Conservation (phyloP, 2,888 invertebrate species). For the Drosophila melanosoma region DNA sequence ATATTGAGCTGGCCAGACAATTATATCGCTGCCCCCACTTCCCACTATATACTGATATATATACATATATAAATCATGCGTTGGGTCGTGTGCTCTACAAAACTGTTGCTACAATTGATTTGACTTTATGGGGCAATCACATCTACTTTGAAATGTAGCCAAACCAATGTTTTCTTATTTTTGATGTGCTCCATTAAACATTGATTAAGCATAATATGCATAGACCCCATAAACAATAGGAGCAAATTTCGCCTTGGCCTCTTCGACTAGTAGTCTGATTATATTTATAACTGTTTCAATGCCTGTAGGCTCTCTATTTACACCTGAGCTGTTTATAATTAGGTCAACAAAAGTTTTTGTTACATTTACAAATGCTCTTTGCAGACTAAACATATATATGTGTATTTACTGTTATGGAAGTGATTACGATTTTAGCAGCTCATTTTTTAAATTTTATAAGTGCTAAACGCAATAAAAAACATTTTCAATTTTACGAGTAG, state of each 20-base stretch:
- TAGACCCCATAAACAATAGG: background rate
- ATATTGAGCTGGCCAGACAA: constrained; percentile 28
- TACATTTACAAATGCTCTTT: constrained; percentile 36
- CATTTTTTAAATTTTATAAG: constrained; percentile 12
- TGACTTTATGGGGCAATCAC: constrained; percentile 56
- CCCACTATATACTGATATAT: background rate
- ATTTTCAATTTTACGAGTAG: background rate
- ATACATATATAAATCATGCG: background rate
- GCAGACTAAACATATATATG: constrained; percentile 4
- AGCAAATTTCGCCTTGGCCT: constrained; percentile 7
- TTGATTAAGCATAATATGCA: constrained; percentile 14
- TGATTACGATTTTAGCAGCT: constrained; percentile 36
- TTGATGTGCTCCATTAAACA: constrained; percentile 51
- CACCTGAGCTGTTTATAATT: constrained; percentile 41
- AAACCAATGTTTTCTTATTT: constrained; percentile 42
- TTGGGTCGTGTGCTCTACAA: constrained; percentile 26
- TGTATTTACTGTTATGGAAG: constrained; percentile 21
- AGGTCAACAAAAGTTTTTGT: constrained; percentile 44
- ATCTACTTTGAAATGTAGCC: constrained; percentile 22
- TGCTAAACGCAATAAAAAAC: background rate
- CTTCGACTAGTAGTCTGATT: background rate
- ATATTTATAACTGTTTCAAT: background rate
- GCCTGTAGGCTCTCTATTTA: constrained; percentile 10
- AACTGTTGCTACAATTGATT: constrained; percentile 51
- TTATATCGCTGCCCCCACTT: constrained; percentile 19